These are phyloP conservation scores for Pardalotus punctatus DNA, from an alignment of 2,113 vertebrate genomes.

Conservation along the genomic window DNA sequence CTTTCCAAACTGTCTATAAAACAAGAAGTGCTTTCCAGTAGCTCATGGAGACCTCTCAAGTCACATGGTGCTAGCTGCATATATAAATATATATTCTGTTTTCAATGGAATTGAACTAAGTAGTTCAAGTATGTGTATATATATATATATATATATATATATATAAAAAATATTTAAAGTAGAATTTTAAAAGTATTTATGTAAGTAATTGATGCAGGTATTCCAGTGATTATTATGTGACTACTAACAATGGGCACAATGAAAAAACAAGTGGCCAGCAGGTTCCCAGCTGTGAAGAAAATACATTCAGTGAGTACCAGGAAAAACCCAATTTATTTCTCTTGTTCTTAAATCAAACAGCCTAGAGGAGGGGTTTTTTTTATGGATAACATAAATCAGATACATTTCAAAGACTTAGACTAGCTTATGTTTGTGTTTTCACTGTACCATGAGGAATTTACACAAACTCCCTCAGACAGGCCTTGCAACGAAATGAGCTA, in stretches of 20 bases:
- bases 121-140: too few species aligned
- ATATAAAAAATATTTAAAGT: too few species aligned
- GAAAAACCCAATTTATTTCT: not conserved
- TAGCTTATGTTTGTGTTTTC: not conserved
- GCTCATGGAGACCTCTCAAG: not conserved
- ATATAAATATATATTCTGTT: too few species aligned
- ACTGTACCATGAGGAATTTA: not conserved
- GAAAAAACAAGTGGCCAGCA: not conserved
- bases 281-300: not conserved
- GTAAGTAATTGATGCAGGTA: not conserved
- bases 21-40: not conserved
- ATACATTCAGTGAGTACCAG: not conserved
- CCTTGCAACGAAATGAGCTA: not conserved
- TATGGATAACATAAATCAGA: not conserved
- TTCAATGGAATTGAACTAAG: too few species aligned
- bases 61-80: too few species aligned
- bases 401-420: not conserved
- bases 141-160: too few species aligned
- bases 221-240: not conserved
- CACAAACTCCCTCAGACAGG: not conserved
- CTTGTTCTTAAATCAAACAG: not conserved
- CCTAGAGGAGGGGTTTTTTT: not conserved
- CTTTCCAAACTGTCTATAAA: constrained; percentile 8
- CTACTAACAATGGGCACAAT: not conserved
- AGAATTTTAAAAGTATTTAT: not conserved